Percentiles rank a stretch among this genome's conserved stretches.
These are phyloP conservation scores for Salvator merianae DNA, from an alignment of 2,113 vertebrate species.

Conservation along the genomic window DNA sequence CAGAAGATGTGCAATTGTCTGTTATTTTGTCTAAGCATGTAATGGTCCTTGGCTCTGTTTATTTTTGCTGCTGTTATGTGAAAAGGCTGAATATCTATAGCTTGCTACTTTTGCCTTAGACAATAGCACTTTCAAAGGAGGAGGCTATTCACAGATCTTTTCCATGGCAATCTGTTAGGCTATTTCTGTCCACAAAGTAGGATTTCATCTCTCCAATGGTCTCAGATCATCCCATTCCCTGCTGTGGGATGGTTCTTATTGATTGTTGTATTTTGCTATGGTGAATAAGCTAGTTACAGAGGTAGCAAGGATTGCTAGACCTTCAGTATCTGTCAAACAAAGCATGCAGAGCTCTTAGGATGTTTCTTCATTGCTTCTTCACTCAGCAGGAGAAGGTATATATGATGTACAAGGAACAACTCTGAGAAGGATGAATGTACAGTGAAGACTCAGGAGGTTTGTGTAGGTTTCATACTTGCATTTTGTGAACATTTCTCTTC, in stretches of 20 bases:
- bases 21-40: not conserved
- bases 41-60: not conserved
- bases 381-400: accelerated
- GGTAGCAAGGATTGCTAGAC: conserved; percentile 6
- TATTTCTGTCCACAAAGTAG: not conserved
- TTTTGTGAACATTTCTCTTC: not conserved
- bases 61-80: not conserved
- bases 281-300: not conserved
- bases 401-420: not conserved
- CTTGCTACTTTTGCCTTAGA: not conserved
- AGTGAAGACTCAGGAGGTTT: not conserved
- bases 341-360: conserved; percentile 26
- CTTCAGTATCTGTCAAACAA: conserved; percentile 44
- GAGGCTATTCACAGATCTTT: not conserved
- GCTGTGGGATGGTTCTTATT: accelerated
- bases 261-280: conserved; percentile 8
- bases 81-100: too few species aligned
- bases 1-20: not conserved
- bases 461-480: not conserved
- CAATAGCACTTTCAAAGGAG: not conserved
- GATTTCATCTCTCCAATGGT: not conserved
- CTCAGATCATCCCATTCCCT: not conserved
- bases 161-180: not conserved
- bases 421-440: not conserved
- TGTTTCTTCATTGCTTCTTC: not conserved